Evolutionary conservation across 1,140 invertebrate species (phyloP).

Genomic region (Arion vulgaris): DNA sequence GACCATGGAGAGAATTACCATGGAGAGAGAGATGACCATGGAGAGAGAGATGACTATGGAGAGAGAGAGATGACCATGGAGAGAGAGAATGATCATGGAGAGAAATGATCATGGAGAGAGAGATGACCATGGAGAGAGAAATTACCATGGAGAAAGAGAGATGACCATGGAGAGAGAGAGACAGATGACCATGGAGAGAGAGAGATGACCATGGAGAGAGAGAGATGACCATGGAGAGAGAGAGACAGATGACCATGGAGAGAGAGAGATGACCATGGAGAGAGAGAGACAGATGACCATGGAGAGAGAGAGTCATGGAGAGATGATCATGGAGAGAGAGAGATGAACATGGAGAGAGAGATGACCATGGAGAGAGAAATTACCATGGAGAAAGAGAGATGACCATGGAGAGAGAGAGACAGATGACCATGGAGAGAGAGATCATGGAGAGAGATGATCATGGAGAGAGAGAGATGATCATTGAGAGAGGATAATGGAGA

Average conservation of each 20-base stretch:
- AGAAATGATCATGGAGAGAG: no score
- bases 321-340: not conserved
- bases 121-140: no score
- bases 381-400: no score
- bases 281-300: not conserved
- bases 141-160: conserved; percentile 24
- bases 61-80: no score
- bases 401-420: not conserved
- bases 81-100: not conserved
- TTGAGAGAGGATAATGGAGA: not conserved
- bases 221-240: not conserved
- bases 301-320: not conserved
- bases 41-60: no score
- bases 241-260: not conserved
- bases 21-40: no score
- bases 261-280: not conserved
- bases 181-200: conserved; percentile 20
- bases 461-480: not conserved
- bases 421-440: not conserved
- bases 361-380: not conserved
- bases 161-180: conserved; percentile 25
- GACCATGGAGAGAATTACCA: not conserved
- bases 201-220: not conserved
- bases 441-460: not conserved
- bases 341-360: not conserved